Evolutionary conservation across 1,140 invertebrate species (phyloP).

Genomic region (Psilanteris sp.): DNA sequence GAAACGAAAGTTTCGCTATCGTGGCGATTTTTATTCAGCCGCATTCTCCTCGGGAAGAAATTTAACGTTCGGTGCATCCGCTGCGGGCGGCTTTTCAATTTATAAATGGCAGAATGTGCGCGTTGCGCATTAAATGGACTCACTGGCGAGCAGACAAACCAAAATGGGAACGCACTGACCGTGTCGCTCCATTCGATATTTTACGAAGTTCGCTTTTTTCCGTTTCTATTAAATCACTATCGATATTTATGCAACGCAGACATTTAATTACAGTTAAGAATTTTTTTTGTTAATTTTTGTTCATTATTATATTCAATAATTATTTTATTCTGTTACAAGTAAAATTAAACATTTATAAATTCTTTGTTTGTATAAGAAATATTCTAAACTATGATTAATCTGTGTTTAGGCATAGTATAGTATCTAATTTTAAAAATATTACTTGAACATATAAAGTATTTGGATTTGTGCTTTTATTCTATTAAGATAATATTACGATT

Average conservation of each 20-base stretch:
- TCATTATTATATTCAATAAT: too few species aligned
- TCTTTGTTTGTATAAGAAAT: too few species aligned
- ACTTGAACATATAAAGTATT: too few species aligned
- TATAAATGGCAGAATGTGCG: conserved; percentile 60
- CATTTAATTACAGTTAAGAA: conserved; percentile 41
- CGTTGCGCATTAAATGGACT: conserved; percentile 63
- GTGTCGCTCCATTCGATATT: conserved; percentile 57
- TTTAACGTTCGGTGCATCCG: conserved; percentile 58
- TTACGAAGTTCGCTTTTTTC: conserved; percentile 38
- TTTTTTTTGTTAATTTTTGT: too few species aligned
- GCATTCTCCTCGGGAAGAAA: conserved; percentile 42
- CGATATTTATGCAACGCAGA: conserved; percentile 41
- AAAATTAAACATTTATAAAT: too few species aligned
- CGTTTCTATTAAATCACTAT: conserved; percentile 52
- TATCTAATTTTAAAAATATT: too few species aligned
- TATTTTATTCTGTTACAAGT: too few species aligned
- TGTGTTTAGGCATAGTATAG: too few species aligned
- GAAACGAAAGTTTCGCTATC: conserved; percentile 54
- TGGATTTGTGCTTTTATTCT: too few species aligned
- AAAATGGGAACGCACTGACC: conserved; percentile 57
- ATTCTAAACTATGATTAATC: too few species aligned
- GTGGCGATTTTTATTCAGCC: conserved; percentile 54
- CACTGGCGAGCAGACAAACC: conserved; percentile 38
- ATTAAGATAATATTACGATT: too few species aligned
- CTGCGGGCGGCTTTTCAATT: conserved; percentile 60